These are phyloP conservation scores for Ennomos quercinarius DNA, from an alignment of 2,888 invertebrate genomes.

Conservation along the genomic window DNA sequence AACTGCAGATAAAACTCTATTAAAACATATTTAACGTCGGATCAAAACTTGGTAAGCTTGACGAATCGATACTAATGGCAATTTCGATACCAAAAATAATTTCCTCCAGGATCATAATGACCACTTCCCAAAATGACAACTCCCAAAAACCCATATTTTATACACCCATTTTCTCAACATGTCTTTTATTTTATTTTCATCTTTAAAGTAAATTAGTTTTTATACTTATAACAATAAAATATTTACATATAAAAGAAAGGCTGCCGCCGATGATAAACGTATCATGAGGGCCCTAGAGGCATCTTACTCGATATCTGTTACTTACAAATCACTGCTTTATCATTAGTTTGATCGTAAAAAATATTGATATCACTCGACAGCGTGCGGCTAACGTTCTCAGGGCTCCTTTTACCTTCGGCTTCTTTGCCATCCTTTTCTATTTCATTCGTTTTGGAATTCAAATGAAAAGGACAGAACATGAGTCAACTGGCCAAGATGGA, in stretches of 20 bases:
- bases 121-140: too few species aligned
- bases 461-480: too few species aligned
- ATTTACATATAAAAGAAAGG: constrained; percentile 79
- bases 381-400: too few species aligned
- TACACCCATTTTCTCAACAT: constrained; percentile 30
- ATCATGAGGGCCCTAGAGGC: constrained; percentile 72
- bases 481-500: too few species aligned
- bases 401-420: too few species aligned
- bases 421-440: too few species aligned
- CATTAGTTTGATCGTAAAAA: constrained; percentile 81
- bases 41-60: constrained; percentile 58
- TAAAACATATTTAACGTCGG: constrained; percentile 67
- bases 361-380: constrained; percentile 59
- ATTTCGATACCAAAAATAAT: constrained; percentile 35
- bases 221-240: constrained; percentile 68
- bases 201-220: constrained; percentile 48
- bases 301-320: constrained; percentile 75
- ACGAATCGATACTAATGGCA: constrained; percentile 60
- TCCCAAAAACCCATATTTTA: too few species aligned
- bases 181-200: constrained; percentile 31
- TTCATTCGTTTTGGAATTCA: too few species aligned
- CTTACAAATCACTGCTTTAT: constrained; percentile 84
- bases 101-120: constrained; percentile 14
- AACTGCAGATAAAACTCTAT: constrained; percentile 54
- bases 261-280: constrained; percentile 80